Base-by-base conservation (phyloP, 2,113 vertebrate genomes). In the Caranx ignobilis region DNA sequence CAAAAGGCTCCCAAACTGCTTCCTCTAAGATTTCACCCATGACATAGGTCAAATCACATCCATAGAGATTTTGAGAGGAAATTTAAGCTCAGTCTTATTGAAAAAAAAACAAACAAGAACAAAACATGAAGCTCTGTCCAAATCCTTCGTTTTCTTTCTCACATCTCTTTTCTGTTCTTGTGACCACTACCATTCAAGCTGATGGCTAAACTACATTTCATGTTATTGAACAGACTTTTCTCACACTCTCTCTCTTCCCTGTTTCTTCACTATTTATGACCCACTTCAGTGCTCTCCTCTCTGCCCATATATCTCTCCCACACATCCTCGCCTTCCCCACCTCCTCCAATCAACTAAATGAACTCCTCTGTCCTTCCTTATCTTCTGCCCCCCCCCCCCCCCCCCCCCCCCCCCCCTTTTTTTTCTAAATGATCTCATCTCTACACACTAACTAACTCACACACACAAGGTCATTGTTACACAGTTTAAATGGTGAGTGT, bases 271-370 rank as follows among this genome's bases (percentile, higher is more conserved):
- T 85, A 75, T 86, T 84, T 71, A 90, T 63, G 62, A 79, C 64
- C 63, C 64, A 60, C 85, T 88, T 83, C 80, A 75, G 66, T 70
- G 57, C 71, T 77, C 75, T 82, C 32, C 56, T 83, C 82, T 16
- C n/a, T 16, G 3, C 79, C 73, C 54, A 76, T 71, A 70, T 57
- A 52, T 83, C 71, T 74, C 77, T 74, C 86, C 75, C 65, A 83
- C 84, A 84, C 82, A 75, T 43, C 11, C 50, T 34, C 41, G 18
- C 60, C 41, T 26, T 32, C 55, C 68, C 45, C 37, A 11, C n/a
- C 4, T 21, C 12, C 63, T 78, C 39, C 71, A 89, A 81, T 87
- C 86, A 91, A 26, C 69, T 87, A 79, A 88, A 78, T 71, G 12
- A 82, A 76, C 62, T 68, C 48, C 12, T 69, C 70, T 80, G 34